These are phyloP conservation scores for Dromas ardeola DNA, from an alignment of 2,113 vertebrate species.

Conservation along the genomic window DNA sequence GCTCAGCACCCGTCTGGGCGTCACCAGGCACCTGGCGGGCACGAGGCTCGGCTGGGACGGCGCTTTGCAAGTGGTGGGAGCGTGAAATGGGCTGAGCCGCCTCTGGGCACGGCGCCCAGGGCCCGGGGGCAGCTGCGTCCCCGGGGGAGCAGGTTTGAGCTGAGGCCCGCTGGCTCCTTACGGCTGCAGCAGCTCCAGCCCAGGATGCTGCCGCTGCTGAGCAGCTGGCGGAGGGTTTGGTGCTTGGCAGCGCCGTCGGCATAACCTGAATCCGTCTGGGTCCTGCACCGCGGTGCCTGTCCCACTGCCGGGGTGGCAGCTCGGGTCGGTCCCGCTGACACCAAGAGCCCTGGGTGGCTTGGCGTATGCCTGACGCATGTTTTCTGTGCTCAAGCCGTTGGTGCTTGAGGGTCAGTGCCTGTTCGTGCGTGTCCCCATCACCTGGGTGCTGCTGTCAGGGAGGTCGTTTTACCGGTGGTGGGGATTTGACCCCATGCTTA, in stretches of 20 bases:
- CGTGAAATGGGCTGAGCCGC: neutral
- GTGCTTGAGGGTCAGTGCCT: rapidly evolving
- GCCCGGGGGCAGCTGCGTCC: neutral
- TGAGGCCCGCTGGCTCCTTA: neutral
- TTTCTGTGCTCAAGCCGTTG: neutral
- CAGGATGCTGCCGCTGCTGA: neutral
- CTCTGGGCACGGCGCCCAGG: rapidly evolving
- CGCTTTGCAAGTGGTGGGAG: neutral
- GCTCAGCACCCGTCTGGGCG: rapidly evolving
- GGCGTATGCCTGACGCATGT: rapidly evolving
- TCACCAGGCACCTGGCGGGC: neutral
- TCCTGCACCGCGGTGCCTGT: rapidly evolving
- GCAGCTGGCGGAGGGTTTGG: neutral
- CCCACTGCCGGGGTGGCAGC: rapidly evolving
- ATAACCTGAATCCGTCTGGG: neutral
- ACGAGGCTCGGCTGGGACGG: neutral
- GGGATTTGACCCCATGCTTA: neutral
- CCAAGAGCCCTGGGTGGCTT: neutral
- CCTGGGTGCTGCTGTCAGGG: rapidly evolving
- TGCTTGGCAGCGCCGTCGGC: neutral
- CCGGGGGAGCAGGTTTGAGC: neutral
- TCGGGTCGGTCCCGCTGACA: rapidly evolving
- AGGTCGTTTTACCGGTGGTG: neutral
- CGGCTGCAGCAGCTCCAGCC: neutral
- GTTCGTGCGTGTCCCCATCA: rapidly evolving